Conservation (phyloP, 2,113 vertebrate species). For the Leptobrachium ailaonicum region DNA sequence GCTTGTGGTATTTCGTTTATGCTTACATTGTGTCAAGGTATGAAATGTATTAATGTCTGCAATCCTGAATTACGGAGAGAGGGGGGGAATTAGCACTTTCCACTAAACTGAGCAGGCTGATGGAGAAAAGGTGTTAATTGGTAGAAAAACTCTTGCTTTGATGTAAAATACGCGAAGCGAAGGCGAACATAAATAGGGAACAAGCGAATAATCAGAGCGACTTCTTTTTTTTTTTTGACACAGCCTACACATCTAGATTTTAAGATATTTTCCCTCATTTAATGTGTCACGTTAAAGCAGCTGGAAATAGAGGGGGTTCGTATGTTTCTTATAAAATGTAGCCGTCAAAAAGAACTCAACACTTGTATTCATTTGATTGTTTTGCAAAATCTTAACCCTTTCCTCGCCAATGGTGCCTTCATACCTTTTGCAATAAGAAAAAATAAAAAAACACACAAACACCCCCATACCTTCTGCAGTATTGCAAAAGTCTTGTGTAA, state of each 20-base stretch:
- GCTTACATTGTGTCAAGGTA: not conserved
- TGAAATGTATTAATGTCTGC: not conserved
- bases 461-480: no score
- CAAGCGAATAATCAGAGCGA: slow-evolving; percentile 38
- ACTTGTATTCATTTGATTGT: not conserved
- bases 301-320: not conserved
- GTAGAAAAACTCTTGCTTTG: slow-evolving; percentile 39
- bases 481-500: no score
- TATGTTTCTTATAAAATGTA: slow-evolving; percentile 8
- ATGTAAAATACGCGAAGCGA: slow-evolving; percentile 35
- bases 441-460: no score
- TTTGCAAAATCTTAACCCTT: not conserved
- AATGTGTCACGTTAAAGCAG: slow-evolving; percentile 27
- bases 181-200: slow-evolving; percentile 43
- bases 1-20: not conserved
- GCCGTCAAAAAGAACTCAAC: not conserved
- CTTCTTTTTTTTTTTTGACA: slow-evolving; percentile 33
- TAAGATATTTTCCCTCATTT: slow-evolving; percentile 34
- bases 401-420: no score
- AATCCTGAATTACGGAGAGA: slow-evolving; percentile 4
- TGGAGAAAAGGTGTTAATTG: slow-evolving; percentile 43
- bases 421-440: no score
- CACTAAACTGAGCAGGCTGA: slow-evolving; percentile 9
- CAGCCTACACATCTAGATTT: slow-evolving; percentile 36
- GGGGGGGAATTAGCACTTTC: slow-evolving; percentile 1